phyloP scores from a whole-genome alignment of 2,888 invertebrate species.

The Vesta saturnalis region DNA sequence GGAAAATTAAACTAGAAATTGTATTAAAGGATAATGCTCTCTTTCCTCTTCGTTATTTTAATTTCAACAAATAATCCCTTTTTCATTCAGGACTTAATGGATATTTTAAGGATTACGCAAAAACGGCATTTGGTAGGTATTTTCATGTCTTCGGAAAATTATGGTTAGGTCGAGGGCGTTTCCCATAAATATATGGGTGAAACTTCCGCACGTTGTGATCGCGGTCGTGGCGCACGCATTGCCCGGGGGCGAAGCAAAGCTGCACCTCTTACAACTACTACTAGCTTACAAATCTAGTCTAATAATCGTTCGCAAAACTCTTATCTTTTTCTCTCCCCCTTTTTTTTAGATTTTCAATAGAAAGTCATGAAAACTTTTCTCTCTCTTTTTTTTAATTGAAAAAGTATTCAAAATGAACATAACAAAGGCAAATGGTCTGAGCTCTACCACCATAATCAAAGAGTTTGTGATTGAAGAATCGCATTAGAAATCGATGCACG shows the following conservation, averaged over 20 bases:
- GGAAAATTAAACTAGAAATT: conserved; percentile 20
- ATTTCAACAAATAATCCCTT: conserved; percentile 24
- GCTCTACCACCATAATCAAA: conserved; percentile 28
- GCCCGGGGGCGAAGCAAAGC: conserved; percentile 34
- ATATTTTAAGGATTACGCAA: conserved; percentile 28
- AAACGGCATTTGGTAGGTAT: conserved; percentile 32
- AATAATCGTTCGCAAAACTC: conserved; percentile 13
- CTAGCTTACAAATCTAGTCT: conserved; percentile 15
- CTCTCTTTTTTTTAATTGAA: not conserved
- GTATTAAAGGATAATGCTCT: not conserved
- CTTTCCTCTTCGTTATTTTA: conserved; percentile 17
- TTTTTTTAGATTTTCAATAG: not conserved
- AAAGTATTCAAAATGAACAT: conserved; percentile 11
- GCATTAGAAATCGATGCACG: conserved; percentile 38
- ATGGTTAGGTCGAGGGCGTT: conserved; percentile 43
- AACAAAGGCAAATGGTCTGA: conserved; percentile 33
- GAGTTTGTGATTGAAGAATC: conserved; percentile 26
- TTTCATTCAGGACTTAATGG: conserved; percentile 29
- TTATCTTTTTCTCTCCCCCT: conserved; percentile 16
- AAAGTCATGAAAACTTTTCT: not conserved
- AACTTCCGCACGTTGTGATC: conserved; percentile 46
- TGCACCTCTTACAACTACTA: conserved; percentile 22
- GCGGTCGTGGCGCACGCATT: conserved; percentile 46
- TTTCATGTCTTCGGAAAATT: conserved; percentile 41
- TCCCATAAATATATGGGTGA: conserved; percentile 46